Percentiles rank a stretch among this genome's conserved stretches.
Evolutionary conservation across 2,888 invertebrate species (phyloP).

Genomic region (Crematogaster levior): DNA sequence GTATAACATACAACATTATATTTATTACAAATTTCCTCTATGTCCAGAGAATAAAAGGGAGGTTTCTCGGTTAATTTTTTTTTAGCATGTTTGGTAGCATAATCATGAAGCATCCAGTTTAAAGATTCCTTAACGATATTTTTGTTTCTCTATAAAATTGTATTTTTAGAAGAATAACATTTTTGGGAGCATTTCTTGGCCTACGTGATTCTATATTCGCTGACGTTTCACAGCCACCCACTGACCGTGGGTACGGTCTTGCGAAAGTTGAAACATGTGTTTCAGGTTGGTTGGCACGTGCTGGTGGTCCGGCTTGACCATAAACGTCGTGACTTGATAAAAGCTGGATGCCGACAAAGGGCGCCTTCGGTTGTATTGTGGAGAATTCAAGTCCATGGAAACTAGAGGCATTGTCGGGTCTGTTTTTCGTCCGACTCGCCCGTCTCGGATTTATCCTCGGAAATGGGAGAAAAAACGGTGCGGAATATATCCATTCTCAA

Average conservation of each 20-base stretch:
- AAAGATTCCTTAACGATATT: not conserved
- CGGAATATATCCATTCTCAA: conserved; percentile 1
- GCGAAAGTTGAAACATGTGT: conserved; percentile 78
- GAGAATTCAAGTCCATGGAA: conserved; percentile 73
- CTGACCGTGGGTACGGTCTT: conserved; percentile 60
- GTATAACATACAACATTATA: not conserved
- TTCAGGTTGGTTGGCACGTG: conserved; percentile 74
- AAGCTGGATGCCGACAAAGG: conserved; percentile 76
- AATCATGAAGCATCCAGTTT: not conserved
- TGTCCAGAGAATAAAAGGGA: not conserved
- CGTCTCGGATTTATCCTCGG: conserved; percentile 69
- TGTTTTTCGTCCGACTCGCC: conserved; percentile 77
- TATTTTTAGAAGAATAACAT: not conserved
- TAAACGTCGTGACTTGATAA: conserved; percentile 69
- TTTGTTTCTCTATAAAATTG: not conserved
- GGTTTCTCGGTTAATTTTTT: not conserved
- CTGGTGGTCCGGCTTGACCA: conserved; percentile 77
- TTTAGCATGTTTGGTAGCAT: not conserved
- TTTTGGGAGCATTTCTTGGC: not conserved
- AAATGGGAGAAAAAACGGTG: conserved; percentile 58
- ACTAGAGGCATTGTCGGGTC: conserved; percentile 76
- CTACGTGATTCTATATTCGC: not conserved
- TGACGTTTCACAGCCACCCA: not conserved
- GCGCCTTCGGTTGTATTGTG: conserved; percentile 72
- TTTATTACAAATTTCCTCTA: not conserved